A percentile compares a stretch with the other conserved stretches of the same genome.
phyloP scores from a whole-genome alignment of 2,797 vertebrate species.

The Calcarius lapponicus region DNA sequence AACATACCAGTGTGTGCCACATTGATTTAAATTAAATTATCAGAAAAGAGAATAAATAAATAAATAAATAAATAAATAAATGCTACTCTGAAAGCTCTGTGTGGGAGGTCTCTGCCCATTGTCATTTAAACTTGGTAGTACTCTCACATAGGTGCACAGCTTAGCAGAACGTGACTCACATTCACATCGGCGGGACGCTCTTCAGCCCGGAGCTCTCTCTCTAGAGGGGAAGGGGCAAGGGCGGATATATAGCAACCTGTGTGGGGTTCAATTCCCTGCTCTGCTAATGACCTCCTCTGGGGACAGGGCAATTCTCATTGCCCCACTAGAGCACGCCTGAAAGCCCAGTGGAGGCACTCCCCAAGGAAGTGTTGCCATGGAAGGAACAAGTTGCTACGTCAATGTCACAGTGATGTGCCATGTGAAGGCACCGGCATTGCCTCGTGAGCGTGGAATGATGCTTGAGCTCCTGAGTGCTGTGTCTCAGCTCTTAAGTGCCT shows the following conservation, averaged over 20 bases:
- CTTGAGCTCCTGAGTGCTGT: neutral
- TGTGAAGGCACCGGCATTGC: fast-evolving
- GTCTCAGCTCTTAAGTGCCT: neutral
- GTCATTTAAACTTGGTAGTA: conserved; percentile 17
- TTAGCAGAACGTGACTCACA: conserved; percentile 43
- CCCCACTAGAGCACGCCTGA: neutral
- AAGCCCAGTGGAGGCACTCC: neutral
- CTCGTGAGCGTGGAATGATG: fast-evolving
- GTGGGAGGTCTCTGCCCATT: conserved; percentile 30
- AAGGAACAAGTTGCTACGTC: neutral
- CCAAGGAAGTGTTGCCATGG: neutral
- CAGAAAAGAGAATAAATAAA: neutral
- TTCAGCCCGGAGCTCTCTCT: neutral
- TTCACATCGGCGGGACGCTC: neutral
- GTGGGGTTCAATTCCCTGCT: neutral
- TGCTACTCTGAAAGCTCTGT: neutral
- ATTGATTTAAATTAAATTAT: conserved; percentile 54
- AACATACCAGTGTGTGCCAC: conserved; percentile 21
- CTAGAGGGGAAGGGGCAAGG: neutral
- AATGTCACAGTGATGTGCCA: fast-evolving
- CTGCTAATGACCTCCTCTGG: neutral
- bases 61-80: neutral
- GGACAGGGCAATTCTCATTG: neutral
- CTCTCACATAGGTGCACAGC: conserved; percentile 29
- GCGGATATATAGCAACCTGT: fast-evolving